Conservation (phyloP, 2,888 invertebrate genomes). For the Drosophila putrida region DNA sequence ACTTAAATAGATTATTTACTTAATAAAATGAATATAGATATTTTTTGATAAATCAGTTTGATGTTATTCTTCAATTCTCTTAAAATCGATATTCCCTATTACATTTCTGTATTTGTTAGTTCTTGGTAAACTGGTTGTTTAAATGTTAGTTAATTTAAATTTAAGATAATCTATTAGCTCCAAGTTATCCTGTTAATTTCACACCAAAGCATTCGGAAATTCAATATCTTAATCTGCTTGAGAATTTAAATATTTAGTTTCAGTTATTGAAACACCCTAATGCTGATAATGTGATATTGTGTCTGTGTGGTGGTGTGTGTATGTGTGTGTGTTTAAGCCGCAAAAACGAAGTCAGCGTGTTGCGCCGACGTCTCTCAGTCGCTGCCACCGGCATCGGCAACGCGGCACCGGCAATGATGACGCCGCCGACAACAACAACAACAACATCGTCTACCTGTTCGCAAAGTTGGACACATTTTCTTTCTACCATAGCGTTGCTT, state of each 20-base stretch:
- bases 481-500: slow-evolving; percentile 61
- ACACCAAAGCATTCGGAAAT: slow-evolving; percentile 4
- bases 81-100: not conserved
- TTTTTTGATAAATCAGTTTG: not conserved
- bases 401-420: slow-evolving; percentile 55
- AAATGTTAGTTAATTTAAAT: too few species aligned
- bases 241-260: slow-evolving; percentile 21
- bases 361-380: slow-evolving; percentile 57
- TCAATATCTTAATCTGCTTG: slow-evolving; percentile 21
- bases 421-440: slow-evolving; percentile 47
- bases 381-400: slow-evolving; percentile 65
- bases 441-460: slow-evolving; percentile 71
- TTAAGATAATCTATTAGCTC: not conserved
- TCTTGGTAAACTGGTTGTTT: too few species aligned
- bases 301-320: slow-evolving; percentile 19
- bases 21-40: not conserved
- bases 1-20: not conserved
- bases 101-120: not conserved
- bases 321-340: slow-evolving; percentile 67
- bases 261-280: slow-evolving; percentile 65
- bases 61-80: not conserved
- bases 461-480: slow-evolving; percentile 79
- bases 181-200: not conserved
- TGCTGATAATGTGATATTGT: slow-evolving; percentile 36
- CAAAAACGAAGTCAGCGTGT: slow-evolving; percentile 76